These are phyloP conservation scores for Zhengitettix transpicula DNA, from an alignment of 2,888 invertebrate species.

Conservation along the genomic window DNA sequence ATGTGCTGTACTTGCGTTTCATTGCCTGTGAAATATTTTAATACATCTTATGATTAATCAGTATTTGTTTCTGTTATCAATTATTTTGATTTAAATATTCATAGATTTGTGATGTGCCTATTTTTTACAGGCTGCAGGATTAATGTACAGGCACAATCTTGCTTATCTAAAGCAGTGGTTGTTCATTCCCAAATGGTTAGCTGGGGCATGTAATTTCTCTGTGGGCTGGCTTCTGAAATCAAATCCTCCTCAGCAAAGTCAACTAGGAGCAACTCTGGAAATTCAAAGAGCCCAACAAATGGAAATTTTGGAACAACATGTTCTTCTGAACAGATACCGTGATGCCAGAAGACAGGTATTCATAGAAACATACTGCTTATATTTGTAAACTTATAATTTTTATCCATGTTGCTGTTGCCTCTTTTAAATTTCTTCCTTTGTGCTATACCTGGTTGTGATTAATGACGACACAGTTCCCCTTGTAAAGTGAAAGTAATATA, in stretches of 20 bases:
- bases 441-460: background rate
- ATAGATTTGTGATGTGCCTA: background rate
- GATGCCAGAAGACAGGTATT: slow-evolving; percentile 15
- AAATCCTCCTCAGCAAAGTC: slow-evolving; percentile 23
- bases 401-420: too few relatives aligned
- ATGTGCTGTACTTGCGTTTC: too few relatives aligned
- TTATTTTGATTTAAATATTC: background rate
- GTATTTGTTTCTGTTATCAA: too few relatives aligned
- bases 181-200: slow-evolving; percentile 24
- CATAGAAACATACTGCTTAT: background rate
- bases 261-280: slow-evolving; percentile 33
- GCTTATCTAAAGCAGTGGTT: slow-evolving; percentile 24
- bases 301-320: slow-evolving; percentile 31
- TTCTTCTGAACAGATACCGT: slow-evolving; percentile 20
- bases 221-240: slow-evolving; percentile 27
- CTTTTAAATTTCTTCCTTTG: background rate
- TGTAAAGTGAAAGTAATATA: too few relatives aligned
- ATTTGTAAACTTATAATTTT: too few relatives aligned
- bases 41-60: too few relatives aligned
- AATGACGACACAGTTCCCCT: too few relatives aligned
- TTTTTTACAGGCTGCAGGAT: slow-evolving; percentile 17
- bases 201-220: slow-evolving; percentile 19
- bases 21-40: too few relatives aligned
- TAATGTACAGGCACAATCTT: slow-evolving; percentile 25
- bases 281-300: slow-evolving; percentile 31